Evolutionary conservation across 2,797 vertebrate genomes (phyloP).

Genomic region (Nyctibius grandis): DNA sequence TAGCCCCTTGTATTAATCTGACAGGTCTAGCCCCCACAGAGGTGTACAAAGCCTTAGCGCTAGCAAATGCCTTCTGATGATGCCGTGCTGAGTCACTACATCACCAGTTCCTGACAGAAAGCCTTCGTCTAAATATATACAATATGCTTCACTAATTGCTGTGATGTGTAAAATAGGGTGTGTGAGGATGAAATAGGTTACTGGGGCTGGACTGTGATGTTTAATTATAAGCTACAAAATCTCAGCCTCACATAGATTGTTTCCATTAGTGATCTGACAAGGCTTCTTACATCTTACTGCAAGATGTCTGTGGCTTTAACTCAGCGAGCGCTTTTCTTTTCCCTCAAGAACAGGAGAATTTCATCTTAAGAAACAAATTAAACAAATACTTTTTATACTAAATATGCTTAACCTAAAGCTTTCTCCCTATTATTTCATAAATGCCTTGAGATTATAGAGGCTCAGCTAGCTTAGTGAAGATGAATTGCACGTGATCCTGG

Average conservation of each 20-base stretch:
- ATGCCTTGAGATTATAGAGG: constrained; percentile 27
- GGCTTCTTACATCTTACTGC: neutral
- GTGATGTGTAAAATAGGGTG: neutral
- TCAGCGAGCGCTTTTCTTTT: neutral
- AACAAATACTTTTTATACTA: neutral
- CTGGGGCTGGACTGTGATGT: neutral
- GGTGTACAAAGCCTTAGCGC: neutral
- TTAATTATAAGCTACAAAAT: constrained; percentile 6
- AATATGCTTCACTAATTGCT: constrained; percentile 8
- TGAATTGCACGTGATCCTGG: constrained; percentile 5
- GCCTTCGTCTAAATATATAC: neutral
- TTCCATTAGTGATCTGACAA: neutral
- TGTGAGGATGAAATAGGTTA: neutral
- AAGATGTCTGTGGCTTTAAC: neutral
- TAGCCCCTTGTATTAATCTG: neutral
- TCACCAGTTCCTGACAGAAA: constrained; percentile 18
- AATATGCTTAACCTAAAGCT: constrained; percentile 35
- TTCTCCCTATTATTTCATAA: constrained; percentile 34
- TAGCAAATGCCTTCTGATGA: neutral
- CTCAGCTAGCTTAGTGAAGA: constrained; percentile 1
- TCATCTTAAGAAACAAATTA: constrained; percentile 11
- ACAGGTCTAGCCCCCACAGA: neutral
- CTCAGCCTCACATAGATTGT: neutral
- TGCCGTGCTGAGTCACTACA: constrained; percentile 43
- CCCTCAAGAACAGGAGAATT: neutral